phyloP scores from a whole-genome alignment of 2,888 invertebrate species.

The Volucella zonaria region DNA sequence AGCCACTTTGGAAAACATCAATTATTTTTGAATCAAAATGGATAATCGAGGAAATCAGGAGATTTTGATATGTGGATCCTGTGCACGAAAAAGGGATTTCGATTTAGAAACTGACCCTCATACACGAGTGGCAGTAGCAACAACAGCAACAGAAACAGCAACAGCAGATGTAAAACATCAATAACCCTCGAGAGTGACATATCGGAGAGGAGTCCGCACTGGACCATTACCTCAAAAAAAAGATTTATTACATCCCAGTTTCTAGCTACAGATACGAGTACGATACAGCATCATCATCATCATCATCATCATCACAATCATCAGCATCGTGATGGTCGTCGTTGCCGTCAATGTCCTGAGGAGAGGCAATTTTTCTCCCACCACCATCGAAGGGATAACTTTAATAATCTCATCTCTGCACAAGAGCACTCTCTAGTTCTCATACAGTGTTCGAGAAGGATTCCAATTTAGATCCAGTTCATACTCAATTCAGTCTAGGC shows the following conservation, averaged over 20 bases:
- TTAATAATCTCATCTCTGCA: slow-evolving; percentile 52
- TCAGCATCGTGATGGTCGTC: slow-evolving; percentile 56
- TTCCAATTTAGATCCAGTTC: slow-evolving; percentile 46
- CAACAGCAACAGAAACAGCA: slow-evolving; percentile 29
- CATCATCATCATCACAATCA: slow-evolving; percentile 62
- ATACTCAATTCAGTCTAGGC: background rate
- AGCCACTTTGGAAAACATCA: slow-evolving; percentile 59
- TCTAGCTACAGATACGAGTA: slow-evolving; percentile 40
- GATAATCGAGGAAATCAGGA: slow-evolving; percentile 70
- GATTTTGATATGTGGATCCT: slow-evolving; percentile 70
- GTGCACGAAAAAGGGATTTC: slow-evolving; percentile 60
- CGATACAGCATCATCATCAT: slow-evolving; percentile 31
- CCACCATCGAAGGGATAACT: slow-evolving; percentile 57
- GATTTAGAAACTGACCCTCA: slow-evolving; percentile 61
- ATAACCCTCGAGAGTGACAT: slow-evolving; percentile 72
- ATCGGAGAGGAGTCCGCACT: slow-evolving; percentile 56
- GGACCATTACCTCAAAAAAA: slow-evolving; percentile 47
- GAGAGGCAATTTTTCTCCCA: slow-evolving; percentile 44
- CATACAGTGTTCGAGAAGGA: slow-evolving; percentile 44
- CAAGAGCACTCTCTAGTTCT: slow-evolving; percentile 39
- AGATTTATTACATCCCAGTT: slow-evolving; percentile 70
- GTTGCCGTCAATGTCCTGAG: slow-evolving; percentile 58
- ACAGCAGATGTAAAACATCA: slow-evolving; percentile 73
- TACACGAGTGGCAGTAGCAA: no score
- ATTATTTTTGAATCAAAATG: slow-evolving; percentile 73